phyloP scores from a whole-genome alignment of 2,113 vertebrate genomes.

The Mionectes macconnelli region DNA sequence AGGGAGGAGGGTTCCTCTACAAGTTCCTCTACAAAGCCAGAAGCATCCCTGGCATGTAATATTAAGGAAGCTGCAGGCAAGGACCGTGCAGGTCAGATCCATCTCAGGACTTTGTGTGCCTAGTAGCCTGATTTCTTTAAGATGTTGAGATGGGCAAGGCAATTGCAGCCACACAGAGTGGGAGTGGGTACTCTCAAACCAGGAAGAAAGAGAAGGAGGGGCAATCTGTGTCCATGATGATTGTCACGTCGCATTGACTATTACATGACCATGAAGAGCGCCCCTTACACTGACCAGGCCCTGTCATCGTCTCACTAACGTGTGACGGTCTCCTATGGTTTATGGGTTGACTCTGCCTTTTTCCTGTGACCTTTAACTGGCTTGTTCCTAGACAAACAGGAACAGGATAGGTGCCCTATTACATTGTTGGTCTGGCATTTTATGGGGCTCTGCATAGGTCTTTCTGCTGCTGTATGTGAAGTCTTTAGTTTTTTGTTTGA shows the following conservation, averaged over 20 bases:
- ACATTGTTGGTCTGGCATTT: background rate
- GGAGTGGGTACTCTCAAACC: accelerated
- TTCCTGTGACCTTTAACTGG: background rate
- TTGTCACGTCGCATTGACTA: background rate
- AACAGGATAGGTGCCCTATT: background rate
- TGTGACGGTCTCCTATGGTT: accelerated
- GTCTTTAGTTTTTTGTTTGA: background rate
- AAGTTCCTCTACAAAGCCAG: background rate
- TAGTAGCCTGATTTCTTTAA: background rate
- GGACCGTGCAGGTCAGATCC: background rate
- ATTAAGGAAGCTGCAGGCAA: background rate
- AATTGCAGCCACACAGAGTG: background rate
- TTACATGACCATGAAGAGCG: background rate
- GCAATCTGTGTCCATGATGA: accelerated
- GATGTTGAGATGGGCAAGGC: background rate
- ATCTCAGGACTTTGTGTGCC: background rate
- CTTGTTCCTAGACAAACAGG: background rate
- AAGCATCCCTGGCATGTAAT: background rate
- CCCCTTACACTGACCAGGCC: accelerated
- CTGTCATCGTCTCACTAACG: background rate
- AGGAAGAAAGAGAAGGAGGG: background rate
- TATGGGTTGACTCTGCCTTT: background rate
- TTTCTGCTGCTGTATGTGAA: background rate
- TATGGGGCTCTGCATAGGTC: background rate
- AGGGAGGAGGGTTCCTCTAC: background rate